A percentile compares a stretch with the other conserved stretches of the same genome.
Conservation (phyloP, 2,888 invertebrate species). For the Brachyptera risi region DNA sequence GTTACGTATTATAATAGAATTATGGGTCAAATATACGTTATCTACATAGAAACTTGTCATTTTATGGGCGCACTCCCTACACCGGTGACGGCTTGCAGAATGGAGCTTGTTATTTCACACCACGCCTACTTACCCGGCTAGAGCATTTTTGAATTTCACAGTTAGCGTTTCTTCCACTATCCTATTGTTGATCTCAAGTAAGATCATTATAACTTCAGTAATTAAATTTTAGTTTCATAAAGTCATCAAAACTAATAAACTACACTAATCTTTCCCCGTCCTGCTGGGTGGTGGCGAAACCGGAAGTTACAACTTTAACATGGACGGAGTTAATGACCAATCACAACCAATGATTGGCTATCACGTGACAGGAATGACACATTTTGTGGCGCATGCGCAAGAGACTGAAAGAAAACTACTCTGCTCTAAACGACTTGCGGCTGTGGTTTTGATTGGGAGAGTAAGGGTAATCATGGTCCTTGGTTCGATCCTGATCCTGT, state of each 20-base stretch:
- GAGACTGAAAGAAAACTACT: neutral
- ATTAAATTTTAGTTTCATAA: slow-evolving; percentile 24
- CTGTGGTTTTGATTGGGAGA: too few species aligned
- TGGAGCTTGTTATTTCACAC: neutral
- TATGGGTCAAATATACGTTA: neutral
- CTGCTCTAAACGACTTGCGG: neutral
- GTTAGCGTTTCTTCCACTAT: slow-evolving; percentile 78
- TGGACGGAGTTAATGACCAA: slow-evolving; percentile 23
- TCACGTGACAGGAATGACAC: slow-evolving; percentile 25
- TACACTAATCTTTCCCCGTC: slow-evolving; percentile 27
- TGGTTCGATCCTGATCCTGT: neutral
- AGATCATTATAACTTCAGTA: slow-evolving; percentile 50
- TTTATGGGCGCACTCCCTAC: slow-evolving; percentile 23
- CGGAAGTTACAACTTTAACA: slow-evolving; percentile 28
- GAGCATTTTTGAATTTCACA: slow-evolving; percentile 37
- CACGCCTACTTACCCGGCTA: slow-evolving; percentile 78
- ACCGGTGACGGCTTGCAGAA: slow-evolving; percentile 22
- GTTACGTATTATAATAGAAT: too few species aligned
- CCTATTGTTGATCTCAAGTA: slow-evolving; percentile 98
- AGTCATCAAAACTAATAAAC: slow-evolving; percentile 30
- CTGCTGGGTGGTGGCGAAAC: slow-evolving; percentile 29
- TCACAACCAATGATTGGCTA: slow-evolving; percentile 24
- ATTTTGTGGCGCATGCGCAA: neutral
- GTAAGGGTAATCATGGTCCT: too few species aligned
- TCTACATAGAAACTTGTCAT: slow-evolving; percentile 14